Percentiles rank a stretch among this genome's conserved stretches.
phyloP scores from a whole-genome alignment of 2,888 invertebrate species.

The Dastarcus helophoroides region DNA sequence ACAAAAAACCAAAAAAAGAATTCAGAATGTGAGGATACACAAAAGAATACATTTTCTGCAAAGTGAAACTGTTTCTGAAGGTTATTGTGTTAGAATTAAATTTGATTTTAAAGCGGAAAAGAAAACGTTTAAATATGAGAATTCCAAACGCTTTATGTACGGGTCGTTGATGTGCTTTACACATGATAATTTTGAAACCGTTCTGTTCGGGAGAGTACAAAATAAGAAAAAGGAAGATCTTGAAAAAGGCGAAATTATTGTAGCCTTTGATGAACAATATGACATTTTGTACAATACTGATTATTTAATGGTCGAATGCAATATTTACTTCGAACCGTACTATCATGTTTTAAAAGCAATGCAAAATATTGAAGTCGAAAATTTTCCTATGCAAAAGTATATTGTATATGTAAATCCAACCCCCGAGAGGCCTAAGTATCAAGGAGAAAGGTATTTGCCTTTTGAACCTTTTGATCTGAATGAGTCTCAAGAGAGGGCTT shows the following conservation, averaged over 20 bases:
- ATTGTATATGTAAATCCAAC: conserved; percentile 44
- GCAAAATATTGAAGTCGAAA: conserved; percentile 42
- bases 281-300: conserved; percentile 11
- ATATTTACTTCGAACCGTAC: conserved; percentile 74
- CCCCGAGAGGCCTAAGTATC: conserved; percentile 33
- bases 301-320: conserved; percentile 62
- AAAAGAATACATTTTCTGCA: conserved; percentile 14
- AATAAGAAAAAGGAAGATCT: conserved; percentile 44
- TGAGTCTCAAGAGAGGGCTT: conserved; percentile 54
- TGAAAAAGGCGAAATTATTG: conserved; percentile 42
- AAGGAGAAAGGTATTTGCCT: no score
- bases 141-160: conserved; percentile 50
- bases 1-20: conserved; percentile 11
- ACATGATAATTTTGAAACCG: conserved; percentile 51
- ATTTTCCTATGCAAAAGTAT: conserved; percentile 57
- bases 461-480: conserved; percentile 42
- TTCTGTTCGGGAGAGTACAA: conserved; percentile 58
- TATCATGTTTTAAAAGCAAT: conserved; percentile 61
- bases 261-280: conserved; percentile 34
- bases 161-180: conserved; percentile 67
- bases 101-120: conserved; percentile 19
- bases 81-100: conserved; percentile 15
- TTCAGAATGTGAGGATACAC: conserved; percentile 17
- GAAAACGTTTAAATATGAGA: conserved; percentile 35
- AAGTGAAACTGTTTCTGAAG: conserved; percentile 15